A percentile compares a stretch with the other conserved stretches of the same genome.
These are phyloP conservation scores for Chlamydotis undulata DNA, from an alignment of 2,113 vertebrate species.

Conservation along the genomic window DNA sequence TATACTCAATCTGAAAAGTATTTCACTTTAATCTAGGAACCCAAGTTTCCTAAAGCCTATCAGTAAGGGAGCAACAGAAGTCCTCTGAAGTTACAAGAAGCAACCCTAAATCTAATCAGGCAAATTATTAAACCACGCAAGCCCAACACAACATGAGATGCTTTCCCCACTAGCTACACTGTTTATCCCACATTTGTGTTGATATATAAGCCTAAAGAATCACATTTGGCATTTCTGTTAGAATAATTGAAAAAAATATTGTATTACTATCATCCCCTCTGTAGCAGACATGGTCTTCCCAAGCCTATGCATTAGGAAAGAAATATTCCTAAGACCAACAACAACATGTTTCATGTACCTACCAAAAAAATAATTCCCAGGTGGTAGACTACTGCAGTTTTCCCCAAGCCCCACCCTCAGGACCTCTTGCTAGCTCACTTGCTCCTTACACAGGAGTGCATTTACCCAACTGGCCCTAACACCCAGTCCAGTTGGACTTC, in stretches of 20 bases:
- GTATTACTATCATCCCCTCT: background rate
- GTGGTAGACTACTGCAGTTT: background rate
- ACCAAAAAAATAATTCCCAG: background rate
- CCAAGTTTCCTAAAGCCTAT: background rate
- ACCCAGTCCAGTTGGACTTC: background rate
- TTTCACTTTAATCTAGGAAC: background rate
- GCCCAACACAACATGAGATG: background rate
- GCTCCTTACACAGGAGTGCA: background rate
- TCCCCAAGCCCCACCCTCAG: background rate
- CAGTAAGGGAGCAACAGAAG: background rate
- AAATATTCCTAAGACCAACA: background rate
- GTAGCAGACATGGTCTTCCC: background rate
- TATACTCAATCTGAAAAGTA: background rate
- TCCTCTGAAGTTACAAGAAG: background rate
- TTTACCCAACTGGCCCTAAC: background rate
- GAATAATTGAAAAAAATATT: background rate
- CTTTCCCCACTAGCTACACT: background rate
- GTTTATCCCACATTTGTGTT: background rate
- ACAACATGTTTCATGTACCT: rapidly evolving
- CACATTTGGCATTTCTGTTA: background rate
- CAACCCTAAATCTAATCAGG: background rate
- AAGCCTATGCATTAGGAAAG: background rate
- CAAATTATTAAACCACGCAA: background rate
- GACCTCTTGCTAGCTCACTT: background rate
- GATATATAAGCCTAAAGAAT: background rate